Conservation (phyloP, 2,113 vertebrate genomes). For the Poeciliopsis turrubarensis region DNA sequence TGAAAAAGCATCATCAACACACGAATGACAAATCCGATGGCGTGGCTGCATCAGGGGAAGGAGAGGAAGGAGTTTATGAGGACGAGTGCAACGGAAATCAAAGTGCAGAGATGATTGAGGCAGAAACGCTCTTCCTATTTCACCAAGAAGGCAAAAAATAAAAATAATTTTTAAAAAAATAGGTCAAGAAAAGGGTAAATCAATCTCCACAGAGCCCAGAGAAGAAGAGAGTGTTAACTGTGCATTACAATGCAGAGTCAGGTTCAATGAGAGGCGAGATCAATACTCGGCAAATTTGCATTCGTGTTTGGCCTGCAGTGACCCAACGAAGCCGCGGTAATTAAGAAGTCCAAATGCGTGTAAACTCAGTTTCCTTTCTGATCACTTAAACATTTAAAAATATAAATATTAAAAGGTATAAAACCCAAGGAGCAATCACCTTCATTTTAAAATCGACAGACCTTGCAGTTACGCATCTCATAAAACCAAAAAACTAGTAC, state of each 20-base stretch:
- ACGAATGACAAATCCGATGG: conserved; percentile 6
- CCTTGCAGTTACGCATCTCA: too few relatives aligned
- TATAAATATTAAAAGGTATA: not conserved
- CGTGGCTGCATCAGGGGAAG: conserved; percentile 1
- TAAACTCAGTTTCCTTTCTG: conserved; percentile 15
- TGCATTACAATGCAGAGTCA: conserved; percentile 57
- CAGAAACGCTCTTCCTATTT: conserved; percentile 26
- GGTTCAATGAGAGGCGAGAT: conserved; percentile 66
- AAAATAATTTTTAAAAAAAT: not conserved
- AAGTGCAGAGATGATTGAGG: conserved; percentile 63
- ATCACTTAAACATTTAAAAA: not conserved
- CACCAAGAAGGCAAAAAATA: conserved; percentile 2
- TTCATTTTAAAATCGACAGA: too few relatives aligned
- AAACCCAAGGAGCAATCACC: not conserved
- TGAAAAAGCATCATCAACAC: conserved; percentile 15
- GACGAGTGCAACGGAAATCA: conserved; percentile 34
- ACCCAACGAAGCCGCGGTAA: conserved; percentile 68
- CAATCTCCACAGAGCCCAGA: conserved; percentile 71
- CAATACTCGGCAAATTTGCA: conserved; percentile 66
- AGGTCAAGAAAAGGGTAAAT: conserved; percentile 35
- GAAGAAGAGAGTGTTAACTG: conserved; percentile 61
- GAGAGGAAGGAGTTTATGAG: conserved; percentile 45
- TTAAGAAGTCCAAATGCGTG: conserved; percentile 66
- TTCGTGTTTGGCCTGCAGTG: conserved; percentile 51
- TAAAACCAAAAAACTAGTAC: not conserved